phyloP scores from a whole-genome alignment of 2,113 vertebrate genomes.

The Colistium nudipinnis region DNA sequence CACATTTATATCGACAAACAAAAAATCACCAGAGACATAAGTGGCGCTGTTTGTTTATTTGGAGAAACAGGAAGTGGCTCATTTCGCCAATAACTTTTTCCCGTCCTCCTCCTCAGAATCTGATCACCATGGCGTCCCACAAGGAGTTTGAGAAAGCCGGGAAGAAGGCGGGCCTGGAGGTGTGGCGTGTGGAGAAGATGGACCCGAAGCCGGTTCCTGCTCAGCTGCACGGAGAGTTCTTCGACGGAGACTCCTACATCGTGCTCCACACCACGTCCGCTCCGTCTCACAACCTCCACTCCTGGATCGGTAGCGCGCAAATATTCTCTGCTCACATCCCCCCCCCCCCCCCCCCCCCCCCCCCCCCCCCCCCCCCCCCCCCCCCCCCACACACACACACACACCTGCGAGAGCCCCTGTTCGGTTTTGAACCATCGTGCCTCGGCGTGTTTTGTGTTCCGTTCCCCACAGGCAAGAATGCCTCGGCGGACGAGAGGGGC shows the following conservation, averaged over 20 bases:
- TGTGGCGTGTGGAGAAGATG: conserved; percentile 83
- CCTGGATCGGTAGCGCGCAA: conserved; percentile 75
- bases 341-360: too few species aligned
- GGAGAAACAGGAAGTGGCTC: too few species aligned
- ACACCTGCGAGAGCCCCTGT: too few species aligned
- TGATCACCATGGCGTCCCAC: conserved; percentile 68
- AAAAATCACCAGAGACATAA: too few species aligned
- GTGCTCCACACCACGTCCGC: conserved; percentile 65
- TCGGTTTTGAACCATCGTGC: too few species aligned
- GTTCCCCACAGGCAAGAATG: conserved; percentile 69
- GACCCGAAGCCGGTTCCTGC: conserved; percentile 66
- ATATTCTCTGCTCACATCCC: neutral
- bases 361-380: too few species aligned
- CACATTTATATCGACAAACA: too few species aligned
- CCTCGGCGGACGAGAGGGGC: conserved; percentile 72
- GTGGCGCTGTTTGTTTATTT: too few species aligned
- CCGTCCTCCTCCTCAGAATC: conserved; percentile 20
- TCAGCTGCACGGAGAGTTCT: conserved; percentile 73
- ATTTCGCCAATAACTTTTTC: too few species aligned
- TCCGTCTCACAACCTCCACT: conserved; percentile 67
- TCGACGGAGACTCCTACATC: conserved; percentile 76
- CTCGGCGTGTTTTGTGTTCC: too few species aligned
- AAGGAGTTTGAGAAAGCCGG: conserved; percentile 76
- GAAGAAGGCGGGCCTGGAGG: conserved; percentile 77
- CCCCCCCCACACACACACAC: too few species aligned